Conservation (phyloP, 2,888 invertebrate genomes). For the Calephelis perditalis region DNA sequence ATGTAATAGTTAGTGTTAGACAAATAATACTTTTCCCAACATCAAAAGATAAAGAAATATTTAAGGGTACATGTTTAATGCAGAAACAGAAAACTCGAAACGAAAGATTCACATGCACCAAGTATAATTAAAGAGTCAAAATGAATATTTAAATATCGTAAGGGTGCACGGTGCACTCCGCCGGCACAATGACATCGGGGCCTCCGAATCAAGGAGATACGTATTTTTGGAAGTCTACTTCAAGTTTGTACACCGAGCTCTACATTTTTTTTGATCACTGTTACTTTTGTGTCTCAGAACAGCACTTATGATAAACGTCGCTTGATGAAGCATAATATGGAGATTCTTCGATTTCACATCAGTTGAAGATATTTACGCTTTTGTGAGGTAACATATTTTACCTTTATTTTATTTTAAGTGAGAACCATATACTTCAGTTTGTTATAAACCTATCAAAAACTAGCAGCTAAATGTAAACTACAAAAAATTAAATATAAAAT, state of each 20-base stretch:
- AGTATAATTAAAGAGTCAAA: slow-evolving; percentile 73
- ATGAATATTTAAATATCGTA: slow-evolving; percentile 74
- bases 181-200: slow-evolving; percentile 67
- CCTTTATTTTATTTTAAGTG: no score
- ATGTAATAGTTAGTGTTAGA: no score
- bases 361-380: no score
- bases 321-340: no score
- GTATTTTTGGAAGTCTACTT: slow-evolving; percentile 66
- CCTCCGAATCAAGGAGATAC: slow-evolving; percentile 66
- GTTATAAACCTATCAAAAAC: no score
- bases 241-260: slow-evolving; percentile 43
- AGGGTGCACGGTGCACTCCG: slow-evolving; percentile 50
- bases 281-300: no score
- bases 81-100: slow-evolving; percentile 44
- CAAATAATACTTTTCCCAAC: not conserved
- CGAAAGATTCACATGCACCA: slow-evolving; percentile 64
- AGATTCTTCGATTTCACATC: no score
- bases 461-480: no score
- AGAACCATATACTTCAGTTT: no score
- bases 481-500: no score
- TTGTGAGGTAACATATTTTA: no score
- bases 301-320: no score
- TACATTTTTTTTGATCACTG: slow-evolving; percentile 4
- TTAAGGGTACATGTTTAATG: slow-evolving; percentile 18
- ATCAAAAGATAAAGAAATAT: slow-evolving; percentile 6